Evolutionary conservation across 1,140 invertebrate genomes (phyloP).

Genomic region (Diorhabda carinulata): DNA sequence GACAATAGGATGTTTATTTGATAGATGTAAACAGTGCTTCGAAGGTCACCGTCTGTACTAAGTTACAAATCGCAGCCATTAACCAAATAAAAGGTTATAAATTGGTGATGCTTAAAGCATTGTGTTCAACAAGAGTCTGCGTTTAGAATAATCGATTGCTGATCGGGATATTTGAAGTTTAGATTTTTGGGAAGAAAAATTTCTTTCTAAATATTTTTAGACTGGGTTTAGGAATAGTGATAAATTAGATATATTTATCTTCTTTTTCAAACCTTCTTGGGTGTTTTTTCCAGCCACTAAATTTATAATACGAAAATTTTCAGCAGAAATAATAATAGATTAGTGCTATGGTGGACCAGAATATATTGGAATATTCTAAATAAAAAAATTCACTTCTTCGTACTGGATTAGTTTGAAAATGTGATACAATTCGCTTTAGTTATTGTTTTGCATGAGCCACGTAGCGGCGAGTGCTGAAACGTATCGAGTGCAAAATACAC

Average conservation of each 20-base stretch:
- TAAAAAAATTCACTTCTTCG: too few relatives aligned
- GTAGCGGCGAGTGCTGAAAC: too few relatives aligned
- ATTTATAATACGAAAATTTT: neutral
- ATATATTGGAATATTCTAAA: too few relatives aligned
- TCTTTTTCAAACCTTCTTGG: neutral
- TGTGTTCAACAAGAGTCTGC: neutral
- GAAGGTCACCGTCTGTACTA: conserved; percentile 10
- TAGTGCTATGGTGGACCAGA: too few relatives aligned
- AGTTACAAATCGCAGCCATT: conserved; percentile 28
- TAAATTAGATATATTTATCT: neutral
- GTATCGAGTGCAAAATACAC: too few relatives aligned
- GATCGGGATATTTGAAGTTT: neutral
- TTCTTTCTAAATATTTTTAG: neutral
- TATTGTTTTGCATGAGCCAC: too few relatives aligned
- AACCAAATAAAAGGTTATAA: conserved; percentile 27
- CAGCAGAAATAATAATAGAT: too few relatives aligned
- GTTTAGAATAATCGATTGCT: neutral
- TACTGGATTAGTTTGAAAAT: too few relatives aligned
- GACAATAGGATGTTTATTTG: neutral
- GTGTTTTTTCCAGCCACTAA: neutral
- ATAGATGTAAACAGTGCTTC: neutral
- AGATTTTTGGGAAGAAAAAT: neutral
- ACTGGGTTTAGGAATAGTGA: neutral
- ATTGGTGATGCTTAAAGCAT: conserved; percentile 25
- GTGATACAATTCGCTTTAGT: too few relatives aligned